Evolutionary conservation across 2,797 vertebrate genomes (phyloP), one percentile per base, ranked within the genome.

Genomic region (Urophycis tenuis): DNA sequence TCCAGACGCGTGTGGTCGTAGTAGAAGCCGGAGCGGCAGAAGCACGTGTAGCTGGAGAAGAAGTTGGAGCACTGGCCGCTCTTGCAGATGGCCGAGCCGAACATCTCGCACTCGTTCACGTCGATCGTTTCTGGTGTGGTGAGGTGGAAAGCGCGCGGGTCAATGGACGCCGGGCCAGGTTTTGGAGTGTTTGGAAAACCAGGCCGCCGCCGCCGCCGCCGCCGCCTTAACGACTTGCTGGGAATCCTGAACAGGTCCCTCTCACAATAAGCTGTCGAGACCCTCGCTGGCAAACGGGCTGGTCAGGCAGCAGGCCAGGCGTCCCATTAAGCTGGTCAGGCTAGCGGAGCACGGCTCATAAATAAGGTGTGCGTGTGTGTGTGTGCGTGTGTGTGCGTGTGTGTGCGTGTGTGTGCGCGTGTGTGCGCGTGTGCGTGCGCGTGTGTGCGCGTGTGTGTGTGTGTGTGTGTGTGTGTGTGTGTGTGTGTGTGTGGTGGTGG

Each of bases 51-150:
- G 0, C 87, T 80, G n/a, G 90, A 83, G 74, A 90, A 90, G 3
- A 84, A 79, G 78, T 94, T 94, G 5, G 84, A 84, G 80, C 94
- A 94, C 45, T 85, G 84, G 70, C 94, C 94, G 0, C 92, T 93
- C 84, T 94, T 94, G 80, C 94, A 94, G 75, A 94, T 91, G 78
- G 94, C 93, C 0, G 90, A 67, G 69, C 90, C 92, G 86, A 94
- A 94, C 92, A 94, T 92, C 77, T 92, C 87, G 80, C 94, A 94
- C 81, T 94, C 94, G n/a, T 94, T 89, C 60, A 90, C 92, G 88
- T 94, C n/a, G n/a, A n/a, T n/a, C n/a, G n/a, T n/a, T n/a, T n/a
- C 94, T 93, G 87, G 75, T 53, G 78, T 60, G 60, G 9, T 17
- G 19, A 36, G 76, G 30, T 76, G 60, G 60, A 10, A 10, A 25